These are phyloP conservation scores for Drosophila longiperda DNA, from an alignment of 2,888 invertebrate genomes.

Conservation along the genomic window DNA sequence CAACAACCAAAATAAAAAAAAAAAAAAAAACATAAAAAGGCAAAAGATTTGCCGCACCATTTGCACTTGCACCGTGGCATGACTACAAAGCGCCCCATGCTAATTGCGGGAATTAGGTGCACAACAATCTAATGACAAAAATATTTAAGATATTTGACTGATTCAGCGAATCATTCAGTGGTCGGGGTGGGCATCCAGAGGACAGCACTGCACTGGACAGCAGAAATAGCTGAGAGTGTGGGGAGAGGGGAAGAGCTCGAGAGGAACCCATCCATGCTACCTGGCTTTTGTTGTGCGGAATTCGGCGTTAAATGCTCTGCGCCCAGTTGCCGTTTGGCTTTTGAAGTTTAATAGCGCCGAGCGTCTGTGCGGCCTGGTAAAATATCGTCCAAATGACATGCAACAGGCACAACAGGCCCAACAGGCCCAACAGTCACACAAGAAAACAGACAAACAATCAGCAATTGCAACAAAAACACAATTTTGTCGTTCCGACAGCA, in stretches of 20 bases:
- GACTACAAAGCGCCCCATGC: slow-evolving; percentile 78
- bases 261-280: slow-evolving; percentile 19
- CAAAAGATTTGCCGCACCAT: slow-evolving; percentile 65
- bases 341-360: slow-evolving; percentile 78
- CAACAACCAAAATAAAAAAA: neutral
- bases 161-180: slow-evolving; percentile 28
- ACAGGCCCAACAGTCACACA: slow-evolving; percentile 31
- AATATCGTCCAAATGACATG: slow-evolving; percentile 34
- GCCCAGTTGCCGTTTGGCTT: slow-evolving; percentile 74
- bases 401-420: slow-evolving; percentile 30
- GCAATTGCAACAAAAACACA: slow-evolving; percentile 17
- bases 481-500: slow-evolving; percentile 49
- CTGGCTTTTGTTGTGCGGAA: slow-evolving; percentile 69
- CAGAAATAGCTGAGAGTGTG: neutral
- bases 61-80: slow-evolving; percentile 75
- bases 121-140: slow-evolving; percentile 75
- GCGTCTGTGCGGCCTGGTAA: slow-evolving; percentile 29
- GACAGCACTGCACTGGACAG: slow-evolving; percentile 14
- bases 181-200: neutral
- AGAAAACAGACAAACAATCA: slow-evolving; percentile 14
- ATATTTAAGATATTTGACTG: slow-evolving; percentile 52
- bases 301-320: slow-evolving; percentile 79
- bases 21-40: neutral
- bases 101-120: slow-evolving; percentile 77
- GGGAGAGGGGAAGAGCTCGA: neutral